These are phyloP conservation scores for Cabera pusaria DNA, from an alignment of 2,888 invertebrate genomes.

Conservation along the genomic window DNA sequence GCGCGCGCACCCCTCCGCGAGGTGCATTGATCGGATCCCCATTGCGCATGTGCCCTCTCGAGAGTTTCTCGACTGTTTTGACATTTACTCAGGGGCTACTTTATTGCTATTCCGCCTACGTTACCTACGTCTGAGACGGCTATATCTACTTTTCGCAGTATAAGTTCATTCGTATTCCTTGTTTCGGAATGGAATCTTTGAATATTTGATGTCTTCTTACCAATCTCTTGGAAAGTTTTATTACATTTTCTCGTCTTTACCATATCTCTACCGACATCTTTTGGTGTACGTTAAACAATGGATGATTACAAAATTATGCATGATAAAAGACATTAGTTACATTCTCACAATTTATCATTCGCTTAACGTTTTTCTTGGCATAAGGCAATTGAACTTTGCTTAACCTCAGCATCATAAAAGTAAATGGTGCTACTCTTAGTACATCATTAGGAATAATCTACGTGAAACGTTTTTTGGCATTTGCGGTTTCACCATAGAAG, in stretches of 20 bases:
- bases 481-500: too few relatives aligned
- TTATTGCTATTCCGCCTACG: slow-evolving; percentile 19
- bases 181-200: too few relatives aligned
- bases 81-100: slow-evolving; percentile 48
- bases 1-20: slow-evolving; percentile 68
- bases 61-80: slow-evolving; percentile 61
- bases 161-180: too few relatives aligned
- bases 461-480: too few relatives aligned
- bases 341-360: slow-evolving; percentile 15
- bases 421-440: too few relatives aligned
- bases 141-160: slow-evolving; percentile 1
- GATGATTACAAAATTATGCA: slow-evolving; percentile 7
- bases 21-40: slow-evolving; percentile 75
- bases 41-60: slow-evolving; percentile 70
- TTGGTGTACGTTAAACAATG: too few relatives aligned
- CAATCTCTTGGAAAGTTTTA: too few relatives aligned
- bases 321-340: slow-evolving; percentile 9
- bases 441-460: too few relatives aligned
- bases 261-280: too few relatives aligned
- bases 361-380: neutral
- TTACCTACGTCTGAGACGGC: slow-evolving; percentile 16
- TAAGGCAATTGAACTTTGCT: slow-evolving; percentile 1
- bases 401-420: slow-evolving; percentile 1
- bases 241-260: too few relatives aligned
- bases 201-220: too few relatives aligned